These are phyloP conservation scores for Scaeva pyrastri DNA, from an alignment of 2,888 invertebrate species.

Conservation along the genomic window DNA sequence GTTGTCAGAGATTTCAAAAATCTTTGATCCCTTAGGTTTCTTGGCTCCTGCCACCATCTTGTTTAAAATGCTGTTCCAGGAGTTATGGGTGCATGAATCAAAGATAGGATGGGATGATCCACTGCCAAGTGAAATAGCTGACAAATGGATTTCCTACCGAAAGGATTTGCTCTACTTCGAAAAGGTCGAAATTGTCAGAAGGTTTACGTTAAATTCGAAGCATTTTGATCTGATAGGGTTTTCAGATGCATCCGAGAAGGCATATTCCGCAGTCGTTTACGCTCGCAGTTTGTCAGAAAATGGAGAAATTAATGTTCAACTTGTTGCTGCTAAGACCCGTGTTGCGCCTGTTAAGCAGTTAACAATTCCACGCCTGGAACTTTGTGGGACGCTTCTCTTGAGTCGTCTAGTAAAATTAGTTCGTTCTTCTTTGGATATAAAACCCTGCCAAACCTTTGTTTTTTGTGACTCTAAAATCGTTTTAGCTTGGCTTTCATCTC, in stretches of 20 bases:
- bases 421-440: neutral
- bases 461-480: constrained; percentile 22
- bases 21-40: no score
- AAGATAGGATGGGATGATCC: no score
- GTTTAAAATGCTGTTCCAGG: neutral
- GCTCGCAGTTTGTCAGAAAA: neutral
- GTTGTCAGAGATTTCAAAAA: no score
- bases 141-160: no score
- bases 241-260: neutral
- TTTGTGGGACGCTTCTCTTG: constrained; percentile 4
- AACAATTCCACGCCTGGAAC: constrained; percentile 21
- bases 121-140: no score
- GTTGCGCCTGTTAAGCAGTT: constrained; percentile 7
- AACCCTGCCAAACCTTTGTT: neutral
- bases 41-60: no score
- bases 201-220: no score
- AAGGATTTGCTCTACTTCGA: no score
- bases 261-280: neutral
- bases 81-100: no score
- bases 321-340: constrained; percentile 11
- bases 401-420: constrained; percentile 2
- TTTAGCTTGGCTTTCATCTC: constrained; percentile 14
- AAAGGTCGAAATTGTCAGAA: no score
- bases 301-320: neutral
- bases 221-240: no score